Percentiles rank a stretch among this genome's conserved stretches.
phyloP scores from a whole-genome alignment of 2,888 invertebrate species.

The Meiosimyza platycephala region DNA sequence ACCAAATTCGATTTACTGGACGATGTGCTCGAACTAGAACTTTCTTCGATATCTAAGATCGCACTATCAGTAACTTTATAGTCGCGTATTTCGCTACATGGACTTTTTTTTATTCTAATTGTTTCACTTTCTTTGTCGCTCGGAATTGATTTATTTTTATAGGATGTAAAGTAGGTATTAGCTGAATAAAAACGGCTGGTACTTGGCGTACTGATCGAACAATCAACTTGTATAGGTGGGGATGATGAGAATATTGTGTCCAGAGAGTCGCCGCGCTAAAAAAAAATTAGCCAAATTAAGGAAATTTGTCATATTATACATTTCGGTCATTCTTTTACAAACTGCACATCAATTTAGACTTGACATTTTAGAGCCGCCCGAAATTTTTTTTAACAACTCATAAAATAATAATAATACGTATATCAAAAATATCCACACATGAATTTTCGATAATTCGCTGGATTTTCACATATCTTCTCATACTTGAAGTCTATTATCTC shows the following conservation, averaged over 20 bases:
- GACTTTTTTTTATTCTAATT: slow-evolving; percentile 35
- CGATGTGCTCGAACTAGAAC: slow-evolving; percentile 61
- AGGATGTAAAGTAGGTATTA: slow-evolving; percentile 42
- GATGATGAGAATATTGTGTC: slow-evolving; percentile 76
- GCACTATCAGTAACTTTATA: slow-evolving; percentile 59
- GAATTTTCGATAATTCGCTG: no score
- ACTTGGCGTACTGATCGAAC: slow-evolving; percentile 57
- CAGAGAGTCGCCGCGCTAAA: slow-evolving; percentile 75
- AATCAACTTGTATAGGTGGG: slow-evolving; percentile 65
- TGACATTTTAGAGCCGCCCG: no score
- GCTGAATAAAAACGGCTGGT: slow-evolving; percentile 51
- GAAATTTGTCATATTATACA: no score
- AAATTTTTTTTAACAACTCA: no score
- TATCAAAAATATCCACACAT: no score
- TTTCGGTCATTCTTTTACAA: no score
- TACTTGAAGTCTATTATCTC: no score
- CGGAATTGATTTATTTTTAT: slow-evolving; percentile 48
- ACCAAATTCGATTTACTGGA: slow-evolving; percentile 59
- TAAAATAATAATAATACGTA: no score
- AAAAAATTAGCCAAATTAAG: neutral
- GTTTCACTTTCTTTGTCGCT: slow-evolving; percentile 36
- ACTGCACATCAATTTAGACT: no score
- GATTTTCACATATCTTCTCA: no score
- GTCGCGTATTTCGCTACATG: no score
- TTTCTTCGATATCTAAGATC: slow-evolving; percentile 63